Conservation (phyloP, 2,797 vertebrate genomes). For the Clarias fuscus region DNA sequence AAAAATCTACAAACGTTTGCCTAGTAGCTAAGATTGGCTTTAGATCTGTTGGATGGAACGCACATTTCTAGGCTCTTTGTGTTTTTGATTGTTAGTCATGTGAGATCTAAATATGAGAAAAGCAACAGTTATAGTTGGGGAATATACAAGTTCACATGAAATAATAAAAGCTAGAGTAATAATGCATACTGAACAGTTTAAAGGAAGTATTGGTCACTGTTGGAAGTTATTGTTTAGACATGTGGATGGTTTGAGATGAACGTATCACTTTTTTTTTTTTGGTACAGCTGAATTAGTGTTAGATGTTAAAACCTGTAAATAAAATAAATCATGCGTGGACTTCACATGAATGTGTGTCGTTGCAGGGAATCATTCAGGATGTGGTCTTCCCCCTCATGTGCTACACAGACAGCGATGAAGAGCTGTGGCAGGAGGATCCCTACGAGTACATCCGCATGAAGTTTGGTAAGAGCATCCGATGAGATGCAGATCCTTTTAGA, state of each 20-base stretch:
- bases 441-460: constrained; percentile 99
- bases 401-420: constrained; percentile 98
- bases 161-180: neutral
- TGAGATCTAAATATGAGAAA: neutral
- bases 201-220: neutral
- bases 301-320: neutral
- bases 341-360: constrained; percentile 22
- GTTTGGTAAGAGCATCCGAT: constrained; percentile 80
- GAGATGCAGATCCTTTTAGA: neutral
- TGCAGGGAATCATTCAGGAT: constrained; percentile 97
- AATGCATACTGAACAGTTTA: neutral
- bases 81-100: neutral
- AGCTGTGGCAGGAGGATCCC: constrained; percentile 98
- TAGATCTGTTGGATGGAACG: neutral
- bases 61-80: neutral
- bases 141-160: neutral
- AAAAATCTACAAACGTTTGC: neutral
- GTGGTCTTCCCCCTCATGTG: constrained; percentile 99
- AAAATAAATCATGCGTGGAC: neutral
- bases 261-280: no score
- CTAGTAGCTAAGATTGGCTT: neutral
- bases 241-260: neutral
- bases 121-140: neutral
- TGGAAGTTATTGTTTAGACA: neutral
- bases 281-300: neutral